Evolutionary conservation across 2,888 invertebrate genomes (phyloP).

Genomic region (Danaus chrysippus): DNA sequence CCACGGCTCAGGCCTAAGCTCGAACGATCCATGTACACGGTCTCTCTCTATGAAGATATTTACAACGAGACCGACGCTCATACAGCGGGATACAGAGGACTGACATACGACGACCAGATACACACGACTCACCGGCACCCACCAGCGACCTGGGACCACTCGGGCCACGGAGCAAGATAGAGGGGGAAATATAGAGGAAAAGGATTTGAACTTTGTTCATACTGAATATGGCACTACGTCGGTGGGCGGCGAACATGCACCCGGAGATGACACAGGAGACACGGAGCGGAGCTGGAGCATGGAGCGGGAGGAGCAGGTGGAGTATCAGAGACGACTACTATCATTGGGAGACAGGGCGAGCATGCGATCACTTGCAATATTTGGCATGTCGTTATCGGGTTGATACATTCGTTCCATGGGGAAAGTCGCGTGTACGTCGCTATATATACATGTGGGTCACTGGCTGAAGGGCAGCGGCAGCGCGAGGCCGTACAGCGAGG

Average conservation of each 20-base stretch:
- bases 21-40: not conserved
- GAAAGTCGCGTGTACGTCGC: too few species aligned
- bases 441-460: constrained; percentile 19
- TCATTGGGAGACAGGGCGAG: too few species aligned
- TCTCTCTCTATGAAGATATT: constrained; percentile 12
- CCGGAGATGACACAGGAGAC: too few species aligned
- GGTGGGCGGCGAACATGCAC: not conserved
- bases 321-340: too few species aligned
- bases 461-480: constrained; percentile 50
- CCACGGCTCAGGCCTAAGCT: too few species aligned
- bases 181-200: not conserved
- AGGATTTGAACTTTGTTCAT: not conserved
- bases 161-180: not conserved
- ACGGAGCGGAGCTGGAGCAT: too few species aligned
- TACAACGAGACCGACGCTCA: not conserved
- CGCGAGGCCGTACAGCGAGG: constrained; percentile 67
- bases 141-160: constrained; percentile 13
- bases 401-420: too few species aligned
- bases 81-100: not conserved
- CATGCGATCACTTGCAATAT: too few species aligned
- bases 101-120: not conserved
- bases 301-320: too few species aligned
- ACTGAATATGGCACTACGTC: not conserved
- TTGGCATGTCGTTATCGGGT: too few species aligned
- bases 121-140: constrained; percentile 1